Base-by-base conservation (phyloP, 2,888 invertebrate genomes). In the Zygogramma bicolorata region DNA sequence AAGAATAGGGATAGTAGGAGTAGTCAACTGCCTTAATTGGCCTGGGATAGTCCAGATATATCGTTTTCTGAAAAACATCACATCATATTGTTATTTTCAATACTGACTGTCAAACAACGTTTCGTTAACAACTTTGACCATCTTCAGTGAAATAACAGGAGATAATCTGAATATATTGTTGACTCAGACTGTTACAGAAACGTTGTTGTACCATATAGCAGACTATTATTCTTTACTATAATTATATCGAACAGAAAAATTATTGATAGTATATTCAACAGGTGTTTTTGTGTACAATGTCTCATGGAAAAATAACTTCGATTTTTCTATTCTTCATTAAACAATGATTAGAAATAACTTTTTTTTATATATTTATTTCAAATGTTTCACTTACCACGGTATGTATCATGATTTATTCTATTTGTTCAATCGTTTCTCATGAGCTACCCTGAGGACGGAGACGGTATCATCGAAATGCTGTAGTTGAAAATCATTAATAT, bases 1-100 rank as follows among this genome's bases (percentile, higher is more conserved):
- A 77, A 59, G 81, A 74, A 38, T 79, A 78, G 53, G 82, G 80
- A 53, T 81, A 80, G 70, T 81, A 81, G 0, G 71, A 31, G 65
- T 79, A 79, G 58, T 79, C 79, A 46, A 76, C 42, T 22, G 76
- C 77, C 63, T 68, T 73, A 61, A 81, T 70, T 34, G 79, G 79
- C 27, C 63, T 57, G 15, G 77, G 77, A 70, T 79, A 75, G 68
- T 78, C 81, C 71, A 81, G 61, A 69, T 81, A 81, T 74, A 81
- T 74, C 74, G 79, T 79, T 73, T 70, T 81, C 81, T 81, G 78
- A 71, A 81, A 81, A 71, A 53, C 31, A 73, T 20, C 46, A n/a
- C n/a, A 34, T 53, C 46, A 46, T 3, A 46, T 20, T 46, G 6
- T 20, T 20, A 8, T 20, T 15, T n/a, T 29, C 29, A 34, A n/a